Conservation (phyloP, 2,113 vertebrate genomes). For the Thryonomys swinderianus region DNA sequence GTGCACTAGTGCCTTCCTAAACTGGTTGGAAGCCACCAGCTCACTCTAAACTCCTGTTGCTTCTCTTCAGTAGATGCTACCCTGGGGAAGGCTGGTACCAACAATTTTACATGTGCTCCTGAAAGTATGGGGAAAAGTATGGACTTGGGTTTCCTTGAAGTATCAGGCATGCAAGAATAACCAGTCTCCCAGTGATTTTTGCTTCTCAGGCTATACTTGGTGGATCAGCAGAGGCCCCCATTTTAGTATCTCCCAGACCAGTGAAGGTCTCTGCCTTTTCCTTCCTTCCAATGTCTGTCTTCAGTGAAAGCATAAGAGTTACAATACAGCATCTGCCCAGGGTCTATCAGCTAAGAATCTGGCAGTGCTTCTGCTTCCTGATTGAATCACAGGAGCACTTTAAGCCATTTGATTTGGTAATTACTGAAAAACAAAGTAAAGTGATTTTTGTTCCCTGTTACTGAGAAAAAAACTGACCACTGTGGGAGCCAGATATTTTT, state of each 20-base stretch:
- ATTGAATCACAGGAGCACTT: not conserved
- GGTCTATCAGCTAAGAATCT: not conserved
- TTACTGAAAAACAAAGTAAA: conserved; percentile 40
- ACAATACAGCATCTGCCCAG: not conserved
- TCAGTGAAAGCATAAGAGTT: not conserved
- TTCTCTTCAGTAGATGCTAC: not conserved
- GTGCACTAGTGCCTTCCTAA: not conserved
- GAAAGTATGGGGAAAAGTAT: not conserved
- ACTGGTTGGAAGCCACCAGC: not conserved
- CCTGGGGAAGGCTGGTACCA: not conserved
- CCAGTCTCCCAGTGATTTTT: not conserved
- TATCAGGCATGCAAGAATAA: not conserved
- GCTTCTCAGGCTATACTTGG: not conserved
- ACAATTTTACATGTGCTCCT: not conserved
- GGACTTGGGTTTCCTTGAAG: not conserved
- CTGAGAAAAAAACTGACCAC: not conserved
- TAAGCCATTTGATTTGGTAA: conserved; percentile 28
- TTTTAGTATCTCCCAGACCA: not conserved
- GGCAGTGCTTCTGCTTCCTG: not conserved
- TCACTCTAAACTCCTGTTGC: not conserved
- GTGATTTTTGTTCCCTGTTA: not conserved
- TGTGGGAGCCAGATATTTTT: not conserved
- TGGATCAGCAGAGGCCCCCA: not conserved
- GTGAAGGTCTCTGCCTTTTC: not conserved
- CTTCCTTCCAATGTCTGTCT: not conserved